These are phyloP conservation scores for Polypedilum vanderplanki DNA, from an alignment of 1,140 invertebrate species.

Conservation along the genomic window DNA sequence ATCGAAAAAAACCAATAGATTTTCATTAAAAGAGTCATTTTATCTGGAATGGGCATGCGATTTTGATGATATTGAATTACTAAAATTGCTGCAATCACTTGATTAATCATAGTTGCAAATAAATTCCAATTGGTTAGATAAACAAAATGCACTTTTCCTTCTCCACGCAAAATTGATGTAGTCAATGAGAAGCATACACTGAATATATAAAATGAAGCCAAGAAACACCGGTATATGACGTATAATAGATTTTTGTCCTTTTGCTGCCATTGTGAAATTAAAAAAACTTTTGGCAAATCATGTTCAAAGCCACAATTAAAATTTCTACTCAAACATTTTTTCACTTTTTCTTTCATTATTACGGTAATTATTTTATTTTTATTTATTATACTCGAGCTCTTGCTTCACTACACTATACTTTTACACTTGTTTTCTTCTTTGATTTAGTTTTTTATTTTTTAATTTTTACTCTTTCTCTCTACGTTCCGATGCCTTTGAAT, in stretches of 20 bases:
- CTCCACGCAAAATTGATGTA: background rate
- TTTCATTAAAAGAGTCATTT: background rate
- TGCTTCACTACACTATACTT: background rate
- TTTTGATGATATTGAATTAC: background rate
- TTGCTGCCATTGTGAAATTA: conserved; percentile 4
- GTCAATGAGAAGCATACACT: background rate
- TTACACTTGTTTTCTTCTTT: background rate
- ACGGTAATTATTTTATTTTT: background rate
- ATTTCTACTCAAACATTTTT: background rate
- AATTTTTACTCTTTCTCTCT: background rate
- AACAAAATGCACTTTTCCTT: background rate
- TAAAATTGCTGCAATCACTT: background rate
- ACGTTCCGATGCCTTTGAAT: no score
- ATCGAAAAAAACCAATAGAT: conserved; percentile 2
- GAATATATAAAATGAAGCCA: background rate
- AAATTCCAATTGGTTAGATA: conserved; percentile 14
- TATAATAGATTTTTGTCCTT: background rate
- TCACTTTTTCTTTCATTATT: background rate
- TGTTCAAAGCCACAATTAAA: background rate
- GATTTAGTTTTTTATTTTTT: background rate
- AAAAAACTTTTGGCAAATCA: background rate
- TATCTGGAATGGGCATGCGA: background rate
- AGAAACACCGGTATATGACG: background rate
- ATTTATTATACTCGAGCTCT: background rate
- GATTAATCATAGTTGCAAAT: background rate